phyloP scores from a whole-genome alignment of 2,797 vertebrate species.

The Gambusia yucatana region DNA sequence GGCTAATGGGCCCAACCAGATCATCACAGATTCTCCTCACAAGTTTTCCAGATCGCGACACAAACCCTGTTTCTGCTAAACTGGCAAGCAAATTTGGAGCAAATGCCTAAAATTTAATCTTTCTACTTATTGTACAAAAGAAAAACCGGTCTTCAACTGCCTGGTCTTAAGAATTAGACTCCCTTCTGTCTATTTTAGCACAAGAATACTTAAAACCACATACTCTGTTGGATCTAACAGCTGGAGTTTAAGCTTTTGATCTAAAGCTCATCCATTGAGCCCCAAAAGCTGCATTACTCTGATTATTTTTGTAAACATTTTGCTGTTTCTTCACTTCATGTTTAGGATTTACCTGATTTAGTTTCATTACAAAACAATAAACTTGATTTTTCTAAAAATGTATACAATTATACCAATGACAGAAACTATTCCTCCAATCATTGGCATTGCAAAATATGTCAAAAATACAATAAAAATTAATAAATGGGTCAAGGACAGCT shows the following conservation, averaged over 20 bases:
- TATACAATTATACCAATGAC: too few species aligned
- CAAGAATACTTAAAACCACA: neutral
- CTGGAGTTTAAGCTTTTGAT: neutral
- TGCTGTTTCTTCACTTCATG: too few species aligned
- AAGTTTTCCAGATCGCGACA: constrained; percentile 15
- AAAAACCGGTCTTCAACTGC: neutral
- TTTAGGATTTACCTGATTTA: too few species aligned
- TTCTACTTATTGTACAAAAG: neutral
- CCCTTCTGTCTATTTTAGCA: neutral
- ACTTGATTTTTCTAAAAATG: too few species aligned
- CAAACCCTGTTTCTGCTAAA: neutral
- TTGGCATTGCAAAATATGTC: too few species aligned
- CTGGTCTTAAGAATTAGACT: neutral
- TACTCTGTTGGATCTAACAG: neutral
- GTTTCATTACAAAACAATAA: too few species aligned
- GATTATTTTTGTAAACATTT: too few species aligned
- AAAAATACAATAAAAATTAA: too few species aligned
- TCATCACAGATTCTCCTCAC: constrained; percentile 56
- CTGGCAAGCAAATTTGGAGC: neutral
- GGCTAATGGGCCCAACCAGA: constrained; percentile 37
- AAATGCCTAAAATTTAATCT: neutral
- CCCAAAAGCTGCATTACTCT: too few species aligned
- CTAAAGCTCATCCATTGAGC: too few species aligned
- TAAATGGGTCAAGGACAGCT: too few species aligned
- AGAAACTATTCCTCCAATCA: too few species aligned